These are phyloP conservation scores for Heliconius ethilla DNA, from an alignment of 2,888 invertebrate species.

Conservation along the genomic window DNA sequence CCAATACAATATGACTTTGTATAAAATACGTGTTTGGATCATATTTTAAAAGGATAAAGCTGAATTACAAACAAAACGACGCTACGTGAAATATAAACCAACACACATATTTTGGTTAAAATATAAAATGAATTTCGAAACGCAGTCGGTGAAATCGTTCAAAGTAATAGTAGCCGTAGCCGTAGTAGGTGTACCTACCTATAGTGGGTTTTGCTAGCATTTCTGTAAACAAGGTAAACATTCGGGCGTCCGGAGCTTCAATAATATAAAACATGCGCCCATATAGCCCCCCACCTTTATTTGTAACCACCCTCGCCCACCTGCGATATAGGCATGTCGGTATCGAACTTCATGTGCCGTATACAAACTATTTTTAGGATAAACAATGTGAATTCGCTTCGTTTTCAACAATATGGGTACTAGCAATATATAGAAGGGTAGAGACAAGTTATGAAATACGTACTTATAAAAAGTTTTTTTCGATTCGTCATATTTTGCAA, in stretches of 20 bases:
- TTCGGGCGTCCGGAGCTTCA: conserved; percentile 62
- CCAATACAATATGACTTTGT: conserved; percentile 37
- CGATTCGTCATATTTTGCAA: conserved; percentile 34
- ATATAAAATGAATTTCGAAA: conserved; percentile 33
- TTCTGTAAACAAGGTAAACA: conserved; percentile 62
- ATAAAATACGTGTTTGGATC: conserved; percentile 44
- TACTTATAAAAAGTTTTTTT: conserved; percentile 37
- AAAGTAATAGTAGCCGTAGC: conserved; percentile 41
- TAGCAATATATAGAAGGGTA: conserved; percentile 47
- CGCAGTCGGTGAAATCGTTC: conserved; percentile 32
- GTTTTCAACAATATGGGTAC: conserved; percentile 44
- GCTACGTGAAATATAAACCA: conserved; percentile 27
- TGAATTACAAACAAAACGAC: conserved; percentile 35
- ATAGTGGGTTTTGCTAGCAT: conserved; percentile 51
- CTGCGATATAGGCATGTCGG: conserved; percentile 50
- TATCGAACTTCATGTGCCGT: conserved; percentile 44
- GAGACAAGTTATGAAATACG: conserved; percentile 29
- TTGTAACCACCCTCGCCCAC: conserved; percentile 58
- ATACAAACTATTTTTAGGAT: conserved; percentile 46
- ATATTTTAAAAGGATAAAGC: conserved; percentile 35
- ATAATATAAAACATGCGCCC: conserved; percentile 78
- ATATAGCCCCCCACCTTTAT: conserved; percentile 63
- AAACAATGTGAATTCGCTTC: conserved; percentile 38
- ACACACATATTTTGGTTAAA: conserved; percentile 21
- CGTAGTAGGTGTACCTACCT: conserved; percentile 16